Evolutionary conservation across 2,113 vertebrate species (phyloP).

Genomic region (Hylia prasina): DNA sequence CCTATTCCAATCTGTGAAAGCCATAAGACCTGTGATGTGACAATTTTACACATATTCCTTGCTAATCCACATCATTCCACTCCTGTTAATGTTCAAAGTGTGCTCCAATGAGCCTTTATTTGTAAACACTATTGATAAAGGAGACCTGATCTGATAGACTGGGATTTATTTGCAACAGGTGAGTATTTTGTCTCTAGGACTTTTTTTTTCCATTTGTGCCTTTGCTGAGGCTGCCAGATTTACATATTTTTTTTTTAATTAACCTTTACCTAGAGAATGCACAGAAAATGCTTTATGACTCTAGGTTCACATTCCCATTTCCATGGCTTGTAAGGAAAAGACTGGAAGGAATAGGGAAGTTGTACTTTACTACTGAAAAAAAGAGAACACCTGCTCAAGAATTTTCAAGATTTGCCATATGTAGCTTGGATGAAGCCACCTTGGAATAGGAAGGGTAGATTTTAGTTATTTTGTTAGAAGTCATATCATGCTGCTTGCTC

Average conservation of each 20-base stretch:
- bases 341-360: not conserved
- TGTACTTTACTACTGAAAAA: accelerated
- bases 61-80: not conserved
- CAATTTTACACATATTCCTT: not conserved
- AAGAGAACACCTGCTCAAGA: not conserved
- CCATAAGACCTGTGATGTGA: not conserved
- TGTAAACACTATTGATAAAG: not conserved
- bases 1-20: not conserved
- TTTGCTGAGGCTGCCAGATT: not conserved
- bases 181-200: not conserved
- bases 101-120: not conserved
- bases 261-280: not conserved
- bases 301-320: not conserved
- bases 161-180: not conserved
- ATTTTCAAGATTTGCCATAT: not conserved
- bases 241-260: not conserved
- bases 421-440: not conserved
- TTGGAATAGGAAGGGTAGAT: not conserved
- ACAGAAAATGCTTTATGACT: not conserved
- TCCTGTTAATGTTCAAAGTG: not conserved
- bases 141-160: not conserved
- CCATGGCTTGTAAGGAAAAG: not conserved
- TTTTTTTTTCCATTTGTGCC: not conserved
- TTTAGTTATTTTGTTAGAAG: not conserved
- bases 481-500: not conserved